Evolutionary conservation across 2,113 vertebrate species (phyloP).

Genomic region (Pelvicachromis taeniatus): DNA sequence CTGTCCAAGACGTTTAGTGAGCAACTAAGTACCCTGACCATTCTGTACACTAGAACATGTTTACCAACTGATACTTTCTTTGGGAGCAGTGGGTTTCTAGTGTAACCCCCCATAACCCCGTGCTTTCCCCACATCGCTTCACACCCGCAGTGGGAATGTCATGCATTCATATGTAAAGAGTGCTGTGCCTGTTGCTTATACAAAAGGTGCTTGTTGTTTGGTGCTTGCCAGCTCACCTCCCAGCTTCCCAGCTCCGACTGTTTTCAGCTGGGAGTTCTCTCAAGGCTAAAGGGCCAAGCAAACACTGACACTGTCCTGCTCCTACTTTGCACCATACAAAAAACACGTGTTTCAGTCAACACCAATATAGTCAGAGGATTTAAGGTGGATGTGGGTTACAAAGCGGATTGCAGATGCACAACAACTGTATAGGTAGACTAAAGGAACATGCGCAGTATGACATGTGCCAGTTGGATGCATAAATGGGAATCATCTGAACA

Average conservation of each 20-base stretch:
- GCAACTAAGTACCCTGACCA: conserved; percentile 16
- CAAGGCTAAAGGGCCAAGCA: neutral
- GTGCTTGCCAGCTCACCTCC: conserved; percentile 35
- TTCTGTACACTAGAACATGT: conserved; percentile 7
- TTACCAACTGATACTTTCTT: conserved; percentile 31
- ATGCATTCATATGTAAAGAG: conserved; percentile 38
- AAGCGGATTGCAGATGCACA: neutral
- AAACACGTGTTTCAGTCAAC: neutral
- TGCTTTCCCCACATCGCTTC: neutral
- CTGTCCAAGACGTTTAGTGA: conserved; percentile 33
- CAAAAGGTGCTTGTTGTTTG: conserved; percentile 32
- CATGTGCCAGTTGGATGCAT: rapidly evolving
- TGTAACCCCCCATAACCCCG: neutral
- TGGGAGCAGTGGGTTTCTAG: neutral
- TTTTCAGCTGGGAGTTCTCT: conserved; percentile 61
- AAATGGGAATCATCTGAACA: neutral
- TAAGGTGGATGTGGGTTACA: neutral
- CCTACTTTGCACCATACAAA: conserved; percentile 12
- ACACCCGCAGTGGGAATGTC: conserved; percentile 29
- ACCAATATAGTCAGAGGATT: neutral
- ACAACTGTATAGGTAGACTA: neutral
- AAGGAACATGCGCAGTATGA: neutral
- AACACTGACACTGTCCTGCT: conserved; percentile 43
- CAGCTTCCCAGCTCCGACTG: conserved; percentile 14
- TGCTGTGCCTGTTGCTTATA: conserved; percentile 12